A percentile compares a stretch with the other conserved stretches of the same genome.
Evolutionary conservation across 2,797 vertebrate genomes (phyloP).

Genomic region (Pygocentrus nattereri): DNA sequence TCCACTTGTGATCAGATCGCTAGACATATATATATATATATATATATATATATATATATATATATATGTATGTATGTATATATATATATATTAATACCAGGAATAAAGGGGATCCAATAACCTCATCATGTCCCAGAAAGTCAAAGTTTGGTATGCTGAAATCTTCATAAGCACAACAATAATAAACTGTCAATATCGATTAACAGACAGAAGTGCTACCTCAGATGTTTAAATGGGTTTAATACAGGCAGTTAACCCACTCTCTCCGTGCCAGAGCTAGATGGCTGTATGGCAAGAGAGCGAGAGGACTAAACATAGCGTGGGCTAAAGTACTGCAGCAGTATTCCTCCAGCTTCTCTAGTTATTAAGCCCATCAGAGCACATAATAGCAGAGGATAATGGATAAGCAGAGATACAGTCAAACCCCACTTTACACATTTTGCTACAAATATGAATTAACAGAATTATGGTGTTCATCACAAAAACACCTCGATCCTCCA

Average conservation of each 20-base stretch:
- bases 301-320: background rate
- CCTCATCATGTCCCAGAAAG: too few species aligned
- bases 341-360: slow-evolving; percentile 1
- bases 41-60: too few species aligned
- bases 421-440: background rate
- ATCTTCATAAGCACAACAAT: background rate
- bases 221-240: background rate
- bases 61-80: too few species aligned
- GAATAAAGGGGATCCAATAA: too few species aligned
- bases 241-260: background rate
- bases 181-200: background rate
- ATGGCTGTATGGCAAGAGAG: background rate
- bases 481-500: background rate
- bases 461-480: background rate
- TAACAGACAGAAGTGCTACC: background rate
- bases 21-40: too few species aligned
- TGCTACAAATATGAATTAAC: slow-evolving; percentile 6
- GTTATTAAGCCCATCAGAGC: slow-evolving; percentile 12
- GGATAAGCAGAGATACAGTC: slow-evolving; percentile 15
- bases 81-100: too few species aligned
- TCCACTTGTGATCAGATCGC: too few species aligned
- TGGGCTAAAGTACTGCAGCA: background rate
- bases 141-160: background rate
- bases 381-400: slow-evolving; percentile 4
- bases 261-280: background rate